Evolutionary conservation across 1,140 invertebrate genomes (phyloP), one percentile per base, ranked within the genome.

Genomic region (Tribolium castaneum): DNA sequence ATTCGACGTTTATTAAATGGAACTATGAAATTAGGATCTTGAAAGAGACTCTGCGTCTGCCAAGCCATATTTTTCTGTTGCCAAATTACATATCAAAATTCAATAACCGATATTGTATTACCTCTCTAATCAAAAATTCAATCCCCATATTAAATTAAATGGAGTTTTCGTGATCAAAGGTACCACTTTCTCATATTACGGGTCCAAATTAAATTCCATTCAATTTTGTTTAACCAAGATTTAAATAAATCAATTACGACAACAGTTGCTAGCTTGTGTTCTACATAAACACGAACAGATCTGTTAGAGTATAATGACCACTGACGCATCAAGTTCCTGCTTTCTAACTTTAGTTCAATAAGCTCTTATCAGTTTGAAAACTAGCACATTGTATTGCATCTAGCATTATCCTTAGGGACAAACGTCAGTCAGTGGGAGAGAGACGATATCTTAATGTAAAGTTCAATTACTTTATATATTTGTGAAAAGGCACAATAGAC

Each of bases 301-400:
- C 3, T 19, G 10, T 59, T 25, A 10, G 54, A 59, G 22, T 59
- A 25, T 59, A 59, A 59, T 25, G 54, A 59, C 19, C 54, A 22
- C n/a, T 25, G 54, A 59, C 54, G 19, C 14, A 59, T 59, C 54
- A 59, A 59, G 54, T 59, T 59, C n/a, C 14, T n/a, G 19, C 54
- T 19, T 59, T 22, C 14, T 59, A 59, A 59, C 16, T 59, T 59
- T n/a, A 25, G 54, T 59, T 59, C 9, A 59, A 59, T 59, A 59
- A 59, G 54, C 14, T 9, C 54, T 59, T 59, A 59, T 59, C 54
- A 59, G 54, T 59, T 59, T 59, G 54, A 25, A 59, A 59, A 59
- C 54, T 59, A 59, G 0, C 54, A 25, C 19, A 59, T 59, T 59
- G 54, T 59, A 25, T 22, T 52, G 54, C 14, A 59, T 7, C 16